Evolutionary conservation across 2,888 invertebrate genomes (phyloP), one percentile per base, ranked within the genome.

Genomic region (Omphaloscelis lunosa): DNA sequence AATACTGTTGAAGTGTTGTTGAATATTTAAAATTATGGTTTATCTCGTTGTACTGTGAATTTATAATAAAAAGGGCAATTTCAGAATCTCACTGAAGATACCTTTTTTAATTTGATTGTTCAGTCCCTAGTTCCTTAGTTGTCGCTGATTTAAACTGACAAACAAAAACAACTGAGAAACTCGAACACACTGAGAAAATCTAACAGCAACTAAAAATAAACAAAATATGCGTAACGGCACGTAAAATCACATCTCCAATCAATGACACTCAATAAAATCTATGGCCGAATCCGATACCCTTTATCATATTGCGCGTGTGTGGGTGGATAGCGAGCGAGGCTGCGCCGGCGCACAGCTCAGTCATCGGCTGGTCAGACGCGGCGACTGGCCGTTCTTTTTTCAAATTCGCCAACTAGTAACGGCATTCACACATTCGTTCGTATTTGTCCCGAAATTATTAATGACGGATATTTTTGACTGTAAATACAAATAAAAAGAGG

Each of bases 321-420:
- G 91, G 63, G 91, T 89, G 88, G 84, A 86, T 81, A 86, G 80
- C 86, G 89, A 87, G 89, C 86, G 89, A 87, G 89, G 89, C 87
- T 90, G 92, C 91, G 93, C 86, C 80, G 72, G 90, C 92, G 91
- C 90, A 85, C 85, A 86, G 83, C 87, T 87, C 95, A 95, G 95
- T 95, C 94, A 93, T 93, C 94, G 92, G 91, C 93, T 94, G 93
- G 92, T 91, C 88, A 90, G 90, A 89, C 91, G 86, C 91, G 91
- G 90, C 91, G 92, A 91, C 89, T 90, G 93, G 90, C 92, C 92
- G 93, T 91, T 92, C 91, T 86, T 89, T 90, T 90, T 91, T 90
- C 75, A 77, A 91, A 89, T 88, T 82, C 71, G 80, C 82, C 56
- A 75, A 76, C 75, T 58, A 79, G 6, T 65, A 81, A 78, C 83